Conservation (phyloP, 2,888 invertebrate genomes). For the Zygogramma bicolorata region DNA sequence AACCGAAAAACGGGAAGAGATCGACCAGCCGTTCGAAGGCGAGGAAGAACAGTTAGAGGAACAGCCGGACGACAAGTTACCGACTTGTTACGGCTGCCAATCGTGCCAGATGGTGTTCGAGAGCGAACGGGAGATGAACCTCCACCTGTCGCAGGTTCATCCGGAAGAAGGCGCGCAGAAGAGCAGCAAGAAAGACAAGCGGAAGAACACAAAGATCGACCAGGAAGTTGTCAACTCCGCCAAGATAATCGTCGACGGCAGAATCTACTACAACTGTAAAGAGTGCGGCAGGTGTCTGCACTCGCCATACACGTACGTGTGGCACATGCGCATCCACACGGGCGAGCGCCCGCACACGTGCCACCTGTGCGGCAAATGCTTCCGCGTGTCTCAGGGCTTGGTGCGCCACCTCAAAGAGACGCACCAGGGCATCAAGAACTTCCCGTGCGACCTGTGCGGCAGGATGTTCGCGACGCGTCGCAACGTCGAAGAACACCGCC, state of each 20-base stretch:
- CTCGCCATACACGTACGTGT: slow-evolving; percentile 73
- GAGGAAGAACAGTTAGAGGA: slow-evolving; percentile 30
- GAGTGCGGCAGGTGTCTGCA: slow-evolving; percentile 73
- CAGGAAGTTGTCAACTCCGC: slow-evolving; percentile 65
- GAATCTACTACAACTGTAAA: slow-evolving; percentile 71
- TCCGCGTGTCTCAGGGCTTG: slow-evolving; percentile 75
- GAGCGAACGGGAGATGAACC: slow-evolving; percentile 54
- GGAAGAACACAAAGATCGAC: slow-evolving; percentile 60
- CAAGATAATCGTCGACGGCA: slow-evolving; percentile 68
- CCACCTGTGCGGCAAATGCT: slow-evolving; percentile 76
- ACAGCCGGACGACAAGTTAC: slow-evolving; percentile 34
- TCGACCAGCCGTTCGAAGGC: slow-evolving; percentile 23
- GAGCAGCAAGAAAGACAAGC: slow-evolving; percentile 37
- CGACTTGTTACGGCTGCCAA: slow-evolving; percentile 53
- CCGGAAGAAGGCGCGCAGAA: slow-evolving; percentile 44
- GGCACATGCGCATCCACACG: slow-evolving; percentile 75
- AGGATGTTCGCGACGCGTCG: slow-evolving; percentile 73
- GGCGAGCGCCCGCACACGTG: slow-evolving; percentile 77
- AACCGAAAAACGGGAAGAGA: slow-evolving; percentile 14
- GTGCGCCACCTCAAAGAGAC: slow-evolving; percentile 74
- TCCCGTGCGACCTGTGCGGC: slow-evolving; percentile 71
- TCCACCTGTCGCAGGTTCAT: slow-evolving; percentile 56
- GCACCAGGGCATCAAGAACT: slow-evolving; percentile 73
- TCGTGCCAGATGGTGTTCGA: slow-evolving; percentile 57
- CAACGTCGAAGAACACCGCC: slow-evolving; percentile 72